Evolutionary conservation across 1,140 invertebrate genomes (phyloP), one percentile per base, ranked within the genome.

Genomic region (Myzus persicae): DNA sequence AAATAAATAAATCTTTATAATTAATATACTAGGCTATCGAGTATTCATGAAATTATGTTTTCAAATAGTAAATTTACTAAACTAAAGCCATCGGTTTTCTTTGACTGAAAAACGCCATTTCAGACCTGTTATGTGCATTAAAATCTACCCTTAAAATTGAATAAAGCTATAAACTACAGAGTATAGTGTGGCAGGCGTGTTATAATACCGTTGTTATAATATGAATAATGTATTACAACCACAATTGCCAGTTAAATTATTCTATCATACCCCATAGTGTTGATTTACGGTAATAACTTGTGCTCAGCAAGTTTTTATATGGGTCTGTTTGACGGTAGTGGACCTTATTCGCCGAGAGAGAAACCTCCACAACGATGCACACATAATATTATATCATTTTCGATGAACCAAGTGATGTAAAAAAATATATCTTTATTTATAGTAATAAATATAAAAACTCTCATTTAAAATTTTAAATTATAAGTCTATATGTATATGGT

Each of bases 191-290:
- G 90, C 59, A 76, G 40, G 54, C n/a, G 24, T 89, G 48, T 89
- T 89, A 89, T 89, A 89, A 89, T 89, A 54, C 88, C 9, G 88
- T 89, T 89, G 46, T 89, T 91, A 40, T 91, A 44, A 36, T 76
- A 91, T 91, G 67, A 91, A 91, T 91, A 76, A 91, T 91, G 90
- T 76, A 91, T 76, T 44, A 81, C 38, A 44, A 91, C 90, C 90
- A 46, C 90, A 91, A 91, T 81, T 76, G 90, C 90, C 59, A 91
- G 38, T 38, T 91, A 91, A 91, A 91, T 91, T 91, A 91, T 91
- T 91, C 90, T 76, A 46, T 91, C 67, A 91, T 76, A 44, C 40
- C 38, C 38, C 2, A 44, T 76, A 44, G 46, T 54, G 88, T 89
- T 89, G 88, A 89, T 89, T 89, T 54, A 89, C 88, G 88, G 46